Conservation (phyloP, 1,140 invertebrate species). For the Periplaneta americana region DNA sequence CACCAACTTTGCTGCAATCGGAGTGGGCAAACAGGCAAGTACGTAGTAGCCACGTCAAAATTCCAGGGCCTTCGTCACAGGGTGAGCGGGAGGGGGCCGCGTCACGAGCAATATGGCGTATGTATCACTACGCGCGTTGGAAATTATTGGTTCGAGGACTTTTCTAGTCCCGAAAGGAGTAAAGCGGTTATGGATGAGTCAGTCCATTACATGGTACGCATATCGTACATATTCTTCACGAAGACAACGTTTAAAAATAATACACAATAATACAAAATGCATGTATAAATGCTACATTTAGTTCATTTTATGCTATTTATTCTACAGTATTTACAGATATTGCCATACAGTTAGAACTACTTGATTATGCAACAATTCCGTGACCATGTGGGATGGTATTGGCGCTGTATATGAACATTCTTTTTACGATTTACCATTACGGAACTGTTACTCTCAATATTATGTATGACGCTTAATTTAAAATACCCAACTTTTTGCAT, state of each 20-base stretch:
- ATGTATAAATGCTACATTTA: not conserved
- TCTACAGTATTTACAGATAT: not conserved
- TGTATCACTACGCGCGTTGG: slow-evolving; percentile 9
- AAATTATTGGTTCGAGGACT: not conserved
- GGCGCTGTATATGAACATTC: not conserved
- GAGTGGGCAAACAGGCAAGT: slow-evolving; percentile 85
- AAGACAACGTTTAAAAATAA: not conserved
- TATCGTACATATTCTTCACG: slow-evolving; percentile 6
- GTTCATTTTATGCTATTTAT: not conserved
- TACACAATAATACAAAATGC: not conserved
- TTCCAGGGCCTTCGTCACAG: slow-evolving; percentile 85
- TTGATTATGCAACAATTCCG: not conserved
- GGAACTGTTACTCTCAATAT: no score
- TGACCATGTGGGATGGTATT: not conserved
- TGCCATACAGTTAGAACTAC: not conserved
- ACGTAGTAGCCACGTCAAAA: slow-evolving; percentile 93
- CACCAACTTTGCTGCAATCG: slow-evolving; percentile 86
- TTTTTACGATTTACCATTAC: no score
- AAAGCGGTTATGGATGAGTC: not conserved
- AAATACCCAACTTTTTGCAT: no score
- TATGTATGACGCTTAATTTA: no score
- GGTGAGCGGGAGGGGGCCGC: slow-evolving; percentile 54
- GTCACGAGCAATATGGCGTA: slow-evolving; percentile 61
- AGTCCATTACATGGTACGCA: not conserved
- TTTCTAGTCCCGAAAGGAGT: not conserved